phyloP scores from a whole-genome alignment of 2,113 vertebrate genomes.

The Embiotoca jacksoni region DNA sequence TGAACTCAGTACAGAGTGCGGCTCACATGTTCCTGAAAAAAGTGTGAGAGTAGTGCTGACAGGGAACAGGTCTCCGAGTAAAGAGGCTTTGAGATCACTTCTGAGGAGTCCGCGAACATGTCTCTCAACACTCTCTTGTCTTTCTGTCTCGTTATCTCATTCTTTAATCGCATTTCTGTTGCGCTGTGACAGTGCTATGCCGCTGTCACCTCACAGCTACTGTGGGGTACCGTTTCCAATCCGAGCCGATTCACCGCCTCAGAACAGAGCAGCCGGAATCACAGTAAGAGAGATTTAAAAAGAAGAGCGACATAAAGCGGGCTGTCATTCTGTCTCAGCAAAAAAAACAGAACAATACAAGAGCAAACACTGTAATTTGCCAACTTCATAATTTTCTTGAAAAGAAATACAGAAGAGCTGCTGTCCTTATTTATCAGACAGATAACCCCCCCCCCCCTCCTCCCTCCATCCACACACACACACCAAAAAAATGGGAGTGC shows the following conservation, averaged over 20 bases:
- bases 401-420: slow-evolving; percentile 51
- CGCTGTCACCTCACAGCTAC: slow-evolving; percentile 49
- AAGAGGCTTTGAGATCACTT: slow-evolving; percentile 63
- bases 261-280: slow-evolving; percentile 51
- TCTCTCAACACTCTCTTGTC: slow-evolving; percentile 61
- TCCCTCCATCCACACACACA: neutral
- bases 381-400: slow-evolving; percentile 63
- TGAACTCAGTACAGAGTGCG: slow-evolving; percentile 54
- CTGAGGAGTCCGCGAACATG: slow-evolving; percentile 52
- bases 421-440: slow-evolving; percentile 52
- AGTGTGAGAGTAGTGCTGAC: slow-evolving; percentile 56
- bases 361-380: slow-evolving; percentile 64
- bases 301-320: slow-evolving; percentile 23
- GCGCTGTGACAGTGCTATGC: slow-evolving; percentile 51
- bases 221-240: slow-evolving; percentile 26
- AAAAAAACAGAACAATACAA: slow-evolving; percentile 17
- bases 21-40: slow-evolving; percentile 52
- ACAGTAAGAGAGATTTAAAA: slow-evolving; percentile 55
- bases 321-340: slow-evolving; percentile 52
- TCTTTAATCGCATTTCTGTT: slow-evolving; percentile 70
- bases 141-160: slow-evolving; percentile 66
- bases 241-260: slow-evolving; percentile 29
- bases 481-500: slow-evolving; percentile 52
- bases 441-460: neutral
- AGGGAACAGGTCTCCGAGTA: slow-evolving; percentile 64